Conservation (phyloP, 2,113 vertebrate species). For the Parotia lawesii region DNA sequence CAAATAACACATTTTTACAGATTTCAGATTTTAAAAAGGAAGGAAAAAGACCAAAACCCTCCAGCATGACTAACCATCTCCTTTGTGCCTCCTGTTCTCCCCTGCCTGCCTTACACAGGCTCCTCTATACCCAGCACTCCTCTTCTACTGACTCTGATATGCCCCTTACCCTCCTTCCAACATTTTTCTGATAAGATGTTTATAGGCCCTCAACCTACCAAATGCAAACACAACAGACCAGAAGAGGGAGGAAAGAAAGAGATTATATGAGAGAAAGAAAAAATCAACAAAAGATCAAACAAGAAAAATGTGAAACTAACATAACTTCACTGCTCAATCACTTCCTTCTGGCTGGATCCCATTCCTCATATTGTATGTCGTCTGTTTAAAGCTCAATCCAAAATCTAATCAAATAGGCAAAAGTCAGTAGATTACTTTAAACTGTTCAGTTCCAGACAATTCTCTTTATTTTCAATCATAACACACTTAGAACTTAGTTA, state of each 20-base stretch:
- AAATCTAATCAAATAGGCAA: background rate
- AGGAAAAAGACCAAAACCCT: background rate
- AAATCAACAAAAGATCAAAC: conserved; percentile 41
- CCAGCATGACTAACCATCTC: background rate
- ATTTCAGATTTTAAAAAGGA: background rate
- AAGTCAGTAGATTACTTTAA: background rate
- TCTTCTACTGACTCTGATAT: background rate
- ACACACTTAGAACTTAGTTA: background rate
- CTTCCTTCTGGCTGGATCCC: background rate
- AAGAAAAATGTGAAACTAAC: background rate
- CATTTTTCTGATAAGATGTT: conserved; percentile 49
- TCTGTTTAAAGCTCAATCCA: background rate
- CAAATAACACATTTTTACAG: background rate
- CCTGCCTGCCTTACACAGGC: background rate
- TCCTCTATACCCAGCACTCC: background rate
- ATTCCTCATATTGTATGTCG: background rate
- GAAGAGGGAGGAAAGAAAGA: conserved; percentile 25
- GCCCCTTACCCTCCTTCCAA: background rate
- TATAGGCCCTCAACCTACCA: background rate
- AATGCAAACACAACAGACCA: conserved; percentile 42
- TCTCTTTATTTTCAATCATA: background rate
- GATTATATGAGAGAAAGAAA: background rate
- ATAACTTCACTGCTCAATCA: background rate
- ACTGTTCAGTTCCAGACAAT: background rate
- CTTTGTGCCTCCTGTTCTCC: background rate